Evolutionary conservation across 2,113 vertebrate species (phyloP).

Genomic region (Saccopteryx leptura): DNA sequence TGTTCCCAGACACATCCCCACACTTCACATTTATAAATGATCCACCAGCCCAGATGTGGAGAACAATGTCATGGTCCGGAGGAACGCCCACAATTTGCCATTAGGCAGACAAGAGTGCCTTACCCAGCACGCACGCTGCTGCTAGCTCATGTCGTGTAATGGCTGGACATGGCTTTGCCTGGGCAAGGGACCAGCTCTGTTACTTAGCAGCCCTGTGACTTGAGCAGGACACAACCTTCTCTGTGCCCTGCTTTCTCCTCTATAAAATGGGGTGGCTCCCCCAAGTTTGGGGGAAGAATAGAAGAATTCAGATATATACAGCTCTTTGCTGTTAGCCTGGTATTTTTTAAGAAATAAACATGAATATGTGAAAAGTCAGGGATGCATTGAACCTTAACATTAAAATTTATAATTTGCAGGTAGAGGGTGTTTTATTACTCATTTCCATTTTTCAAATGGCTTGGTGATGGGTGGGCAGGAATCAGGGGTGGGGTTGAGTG

Average conservation of each 20-base stretch:
- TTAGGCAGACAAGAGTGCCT: background rate
- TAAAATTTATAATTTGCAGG: background rate
- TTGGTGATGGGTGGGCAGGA: background rate
- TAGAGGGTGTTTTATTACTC: background rate
- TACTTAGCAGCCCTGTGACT: background rate
- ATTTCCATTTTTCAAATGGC: background rate
- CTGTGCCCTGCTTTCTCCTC: background rate
- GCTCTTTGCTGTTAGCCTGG: background rate
- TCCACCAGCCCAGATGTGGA: background rate
- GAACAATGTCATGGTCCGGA: background rate
- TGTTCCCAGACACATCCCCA: background rate
- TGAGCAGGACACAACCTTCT: fast-evolving
- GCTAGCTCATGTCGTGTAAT: fast-evolving
- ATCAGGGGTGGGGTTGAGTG: fast-evolving
- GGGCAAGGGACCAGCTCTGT: background rate
- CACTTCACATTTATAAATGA: fast-evolving
- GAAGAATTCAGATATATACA: background rate
- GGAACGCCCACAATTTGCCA: background rate
- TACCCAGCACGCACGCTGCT: fast-evolving
- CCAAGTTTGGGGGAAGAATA: background rate
- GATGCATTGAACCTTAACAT: too few species aligned
- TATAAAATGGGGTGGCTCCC: background rate
- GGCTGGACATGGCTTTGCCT: background rate
- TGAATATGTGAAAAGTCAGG: too few species aligned
- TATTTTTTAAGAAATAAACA: too few species aligned